These are phyloP conservation scores for Odontomachus brunneus DNA, from an alignment of 1,140 invertebrate species.

Conservation along the genomic window DNA sequence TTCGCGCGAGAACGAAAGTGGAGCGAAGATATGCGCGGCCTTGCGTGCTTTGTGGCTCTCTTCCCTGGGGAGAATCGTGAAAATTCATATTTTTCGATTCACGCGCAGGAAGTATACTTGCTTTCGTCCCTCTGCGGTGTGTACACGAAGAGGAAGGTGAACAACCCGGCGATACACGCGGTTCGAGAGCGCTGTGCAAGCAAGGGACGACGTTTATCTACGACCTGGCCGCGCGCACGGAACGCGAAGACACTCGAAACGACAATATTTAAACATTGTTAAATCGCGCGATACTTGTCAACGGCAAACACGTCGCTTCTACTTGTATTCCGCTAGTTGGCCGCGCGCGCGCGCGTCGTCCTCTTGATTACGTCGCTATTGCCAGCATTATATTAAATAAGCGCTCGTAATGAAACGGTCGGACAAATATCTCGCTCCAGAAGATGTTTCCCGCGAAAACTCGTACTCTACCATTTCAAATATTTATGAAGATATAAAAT, in stretches of 20 bases:
- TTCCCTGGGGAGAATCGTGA: not conserved
- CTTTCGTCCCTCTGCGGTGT: constrained; percentile 51
- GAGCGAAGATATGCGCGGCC: no score
- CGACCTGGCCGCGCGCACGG: constrained; percentile 62
- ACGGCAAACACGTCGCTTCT: constrained; percentile 61
- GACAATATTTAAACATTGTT: constrained; percentile 77
- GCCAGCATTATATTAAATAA: constrained; percentile 9
- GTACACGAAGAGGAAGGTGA: constrained; percentile 59
- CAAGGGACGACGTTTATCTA: constrained; percentile 75
- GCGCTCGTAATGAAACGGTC: not conserved
- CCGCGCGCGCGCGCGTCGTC: not conserved
- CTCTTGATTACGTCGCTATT: constrained; percentile 39
- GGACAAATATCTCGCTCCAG: not conserved
- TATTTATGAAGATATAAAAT: not conserved
- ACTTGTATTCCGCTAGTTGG: constrained; percentile 26
- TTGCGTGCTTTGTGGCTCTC: no score
- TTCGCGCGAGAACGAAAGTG: no score
- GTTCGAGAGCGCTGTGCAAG: constrained; percentile 72
- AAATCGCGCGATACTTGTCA: constrained; percentile 71
- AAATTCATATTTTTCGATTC: constrained; percentile 21
- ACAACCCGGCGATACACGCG: constrained; percentile 58
- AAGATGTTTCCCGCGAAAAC: not conserved
- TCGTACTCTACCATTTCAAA: not conserved
- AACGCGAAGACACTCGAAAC: constrained; percentile 58
- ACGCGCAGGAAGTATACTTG: not conserved